phyloP scores from a whole-genome alignment of 2,888 invertebrate genomes.

The Geophilus truncorum region DNA sequence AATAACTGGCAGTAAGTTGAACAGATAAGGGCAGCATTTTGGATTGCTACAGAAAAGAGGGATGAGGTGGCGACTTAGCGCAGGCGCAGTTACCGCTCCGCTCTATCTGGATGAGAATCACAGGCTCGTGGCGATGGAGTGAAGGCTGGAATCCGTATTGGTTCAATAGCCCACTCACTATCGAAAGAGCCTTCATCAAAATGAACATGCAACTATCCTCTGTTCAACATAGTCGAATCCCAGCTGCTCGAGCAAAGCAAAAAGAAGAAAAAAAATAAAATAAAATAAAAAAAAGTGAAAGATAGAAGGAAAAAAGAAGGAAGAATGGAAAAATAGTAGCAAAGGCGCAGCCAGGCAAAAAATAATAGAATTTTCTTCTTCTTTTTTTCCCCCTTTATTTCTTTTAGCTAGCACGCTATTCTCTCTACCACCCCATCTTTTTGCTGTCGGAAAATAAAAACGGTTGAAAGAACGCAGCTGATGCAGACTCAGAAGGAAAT shows the following conservation, averaged over 20 bases:
- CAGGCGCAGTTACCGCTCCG: background rate
- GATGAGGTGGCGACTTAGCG: constrained; percentile 22
- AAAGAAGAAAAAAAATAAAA: background rate
- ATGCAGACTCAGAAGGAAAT: constrained; percentile 1
- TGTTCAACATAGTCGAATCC: constrained; percentile 27
- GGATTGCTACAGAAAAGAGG: constrained; percentile 20
- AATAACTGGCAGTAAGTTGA: constrained; percentile 23
- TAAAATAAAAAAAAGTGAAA: background rate
- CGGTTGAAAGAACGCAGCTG: constrained; percentile 23
- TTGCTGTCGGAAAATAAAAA: constrained; percentile 22
- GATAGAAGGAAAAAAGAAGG: background rate
- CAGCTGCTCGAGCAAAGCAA: constrained; percentile 10
- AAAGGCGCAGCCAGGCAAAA: constrained; percentile 23
- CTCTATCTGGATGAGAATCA: constrained; percentile 21
- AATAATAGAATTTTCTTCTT: constrained; percentile 20
- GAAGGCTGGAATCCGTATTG: constrained; percentile 27
- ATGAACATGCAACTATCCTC: constrained; percentile 27
- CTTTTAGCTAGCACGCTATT: constrained; percentile 19
- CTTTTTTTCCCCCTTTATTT: background rate
- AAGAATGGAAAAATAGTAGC: constrained; percentile 2
- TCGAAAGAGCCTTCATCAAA: constrained; percentile 13
- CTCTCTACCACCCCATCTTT: constrained; percentile 16
- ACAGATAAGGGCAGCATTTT: constrained; percentile 18
- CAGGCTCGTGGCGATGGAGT: constrained; percentile 23
- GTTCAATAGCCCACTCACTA: constrained; percentile 19